Base-by-base conservation (phyloP, 2,888 invertebrate genomes). In the Scaptomyza polygonia region DNA sequence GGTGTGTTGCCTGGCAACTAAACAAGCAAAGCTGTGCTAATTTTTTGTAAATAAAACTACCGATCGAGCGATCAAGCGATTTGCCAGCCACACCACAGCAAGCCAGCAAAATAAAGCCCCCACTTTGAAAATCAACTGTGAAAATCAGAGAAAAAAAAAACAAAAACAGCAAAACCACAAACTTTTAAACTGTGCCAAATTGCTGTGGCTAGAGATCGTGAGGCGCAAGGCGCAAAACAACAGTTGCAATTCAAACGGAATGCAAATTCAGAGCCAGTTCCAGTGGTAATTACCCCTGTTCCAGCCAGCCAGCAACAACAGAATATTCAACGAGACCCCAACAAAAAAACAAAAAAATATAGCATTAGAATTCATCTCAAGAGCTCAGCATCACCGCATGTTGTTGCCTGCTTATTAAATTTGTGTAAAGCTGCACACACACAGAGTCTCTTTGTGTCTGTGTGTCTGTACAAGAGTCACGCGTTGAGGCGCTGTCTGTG, bases 231-330 rank as follows among this genome's bases (percentile, higher is more conserved):
- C 86, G 75, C 88, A 81, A 74, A 89, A 87, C 85, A 89, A 89
- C 89, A 89, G 88, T 90, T 89, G 89, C 89, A 90, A 88, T 87
- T 80, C 63, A 78, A 76, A 72, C 83, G 90, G 90, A 89, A 90
- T 89, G 89, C 90, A 90, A 90, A 89, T 90, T 77, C 67, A 77
- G 39, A 39, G 72, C 45, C 83, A 82, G 84, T 75, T 54, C 72
- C 79, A 70, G 21, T 68, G 77, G 86, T 89, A 86, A 88, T 89
- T 89, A 83, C 84, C 74, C 74, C 36, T 76, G 77, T 76, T 77
- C 75, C 76, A 63, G 59, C 63, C 67, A 39, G 9, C 36, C 3
- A 36, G n/a, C 36, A 0, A 36, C 14, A 39, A 9, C 16, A 39
- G 16, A 12, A 34, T 49, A 72, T 65, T 29, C 63, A 68, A 62